phyloP scores from a whole-genome alignment of 2,113 vertebrate species.

The Excalfactoria chinensis region DNA sequence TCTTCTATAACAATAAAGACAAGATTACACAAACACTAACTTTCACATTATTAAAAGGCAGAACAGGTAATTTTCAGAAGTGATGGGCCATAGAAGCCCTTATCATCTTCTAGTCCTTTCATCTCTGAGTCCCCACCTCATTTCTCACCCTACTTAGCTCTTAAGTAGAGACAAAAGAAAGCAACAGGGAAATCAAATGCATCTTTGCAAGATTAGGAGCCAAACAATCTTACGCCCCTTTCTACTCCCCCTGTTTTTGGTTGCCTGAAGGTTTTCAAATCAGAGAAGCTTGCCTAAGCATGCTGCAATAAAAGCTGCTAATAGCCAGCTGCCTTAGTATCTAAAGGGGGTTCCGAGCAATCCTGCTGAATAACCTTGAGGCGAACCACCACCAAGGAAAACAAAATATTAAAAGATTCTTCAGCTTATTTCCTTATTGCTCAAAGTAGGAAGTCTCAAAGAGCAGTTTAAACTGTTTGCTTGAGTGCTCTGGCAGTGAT shows the following conservation, averaged over 20 bases:
- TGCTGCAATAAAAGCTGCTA: conserved; percentile 40
- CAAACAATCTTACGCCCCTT: not conserved
- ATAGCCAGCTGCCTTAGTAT: conserved; percentile 14
- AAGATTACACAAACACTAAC: not conserved
- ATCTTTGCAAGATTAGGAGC: not conserved
- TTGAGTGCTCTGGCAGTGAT: not conserved
- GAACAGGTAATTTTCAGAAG: conserved; percentile 17
- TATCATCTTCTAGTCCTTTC: not conserved
- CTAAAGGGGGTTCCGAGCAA: conserved; percentile 26
- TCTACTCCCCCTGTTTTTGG: not conserved
- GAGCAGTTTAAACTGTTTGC: conserved; percentile 21
- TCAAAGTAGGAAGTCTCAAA: conserved; percentile 51
- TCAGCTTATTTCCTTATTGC: conserved; percentile 55
- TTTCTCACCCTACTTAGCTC: not conserved
- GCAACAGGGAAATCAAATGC: conserved; percentile 24
- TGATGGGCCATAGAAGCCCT: not conserved
- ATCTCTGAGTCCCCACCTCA: not conserved
- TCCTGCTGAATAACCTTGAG: conserved; percentile 9
- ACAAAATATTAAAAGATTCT: conserved; percentile 53
- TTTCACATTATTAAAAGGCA: conserved; percentile 6
- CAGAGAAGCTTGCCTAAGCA: conserved; percentile 46
- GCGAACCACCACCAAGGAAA: conserved; percentile 48
- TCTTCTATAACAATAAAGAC: not conserved
- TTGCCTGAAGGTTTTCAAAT: conserved; percentile 48
- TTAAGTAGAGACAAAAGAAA: conserved; percentile 41